phyloP scores from a whole-genome alignment of 2,797 vertebrate species.

The Labroides dimidiatus region DNA sequence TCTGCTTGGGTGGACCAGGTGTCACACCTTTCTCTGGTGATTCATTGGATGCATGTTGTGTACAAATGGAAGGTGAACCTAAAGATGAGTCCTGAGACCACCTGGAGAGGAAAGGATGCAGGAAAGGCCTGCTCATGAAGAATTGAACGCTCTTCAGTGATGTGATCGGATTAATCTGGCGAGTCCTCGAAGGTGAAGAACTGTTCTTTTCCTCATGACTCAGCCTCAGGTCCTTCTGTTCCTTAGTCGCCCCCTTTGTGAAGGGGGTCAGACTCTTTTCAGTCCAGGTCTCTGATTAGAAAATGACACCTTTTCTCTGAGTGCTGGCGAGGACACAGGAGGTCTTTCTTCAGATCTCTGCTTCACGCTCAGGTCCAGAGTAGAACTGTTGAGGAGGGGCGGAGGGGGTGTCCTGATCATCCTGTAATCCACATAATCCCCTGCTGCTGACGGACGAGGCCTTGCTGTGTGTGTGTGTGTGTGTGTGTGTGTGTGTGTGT shows the following conservation, averaged over 20 bases:
- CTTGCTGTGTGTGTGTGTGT: constrained; percentile 53
- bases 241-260: constrained; percentile 74
- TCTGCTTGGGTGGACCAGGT: no score
- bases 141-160: constrained; percentile 21
- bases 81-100: no score
- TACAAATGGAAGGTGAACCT: no score
- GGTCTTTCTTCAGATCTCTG: constrained; percentile 70
- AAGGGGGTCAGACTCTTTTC: constrained; percentile 43
- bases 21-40: no score
- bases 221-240: constrained; percentile 59
- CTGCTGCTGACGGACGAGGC: constrained; percentile 77
- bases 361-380: constrained; percentile 58
- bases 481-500: constrained; percentile 51
- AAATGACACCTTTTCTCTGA: constrained; percentile 64
- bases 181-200: constrained; percentile 37
- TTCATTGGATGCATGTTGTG: no score
- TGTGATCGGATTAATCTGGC: constrained; percentile 43
- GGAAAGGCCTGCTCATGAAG: no score
- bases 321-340: constrained; percentile 67
- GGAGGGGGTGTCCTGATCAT: constrained; percentile 78
- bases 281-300: constrained; percentile 46
- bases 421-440: constrained; percentile 86
- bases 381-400: constrained; percentile 45
- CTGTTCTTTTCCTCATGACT: constrained; percentile 54
- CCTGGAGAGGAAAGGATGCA: no score